Conservation (phyloP, 2,797 vertebrate species). For the Bradypodion pumilum region DNA sequence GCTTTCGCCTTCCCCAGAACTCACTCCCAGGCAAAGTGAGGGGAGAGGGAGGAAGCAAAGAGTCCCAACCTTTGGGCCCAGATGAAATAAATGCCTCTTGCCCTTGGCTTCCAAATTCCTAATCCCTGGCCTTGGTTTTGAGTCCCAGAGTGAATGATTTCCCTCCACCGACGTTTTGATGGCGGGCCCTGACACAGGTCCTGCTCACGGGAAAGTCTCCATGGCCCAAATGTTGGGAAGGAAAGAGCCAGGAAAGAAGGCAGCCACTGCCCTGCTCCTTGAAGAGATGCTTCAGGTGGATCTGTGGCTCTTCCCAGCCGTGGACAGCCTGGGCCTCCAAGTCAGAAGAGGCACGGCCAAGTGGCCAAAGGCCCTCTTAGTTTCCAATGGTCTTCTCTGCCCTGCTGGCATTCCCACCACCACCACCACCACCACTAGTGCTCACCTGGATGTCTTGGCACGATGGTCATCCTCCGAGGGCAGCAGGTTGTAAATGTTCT, state of each 20-base stretch:
- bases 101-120: no score
- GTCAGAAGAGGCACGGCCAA: neutral
- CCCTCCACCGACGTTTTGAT: neutral
- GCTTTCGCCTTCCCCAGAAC: no score
- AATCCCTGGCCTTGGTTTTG: neutral
- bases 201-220: no score
- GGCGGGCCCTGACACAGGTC: neutral
- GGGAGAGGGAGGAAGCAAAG: no score
- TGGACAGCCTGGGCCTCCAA: neutral
- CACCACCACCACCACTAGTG: neutral
- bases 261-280: no score
- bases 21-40: no score
- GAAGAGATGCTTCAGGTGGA: no score
- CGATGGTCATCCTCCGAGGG: neutral
- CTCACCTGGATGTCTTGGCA: neutral
- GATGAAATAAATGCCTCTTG: no score
- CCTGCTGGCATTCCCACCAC: neutral
- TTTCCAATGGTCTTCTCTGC: no score
- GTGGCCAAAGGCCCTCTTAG: neutral
- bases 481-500: conserved; percentile 17
- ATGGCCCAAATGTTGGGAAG: no score
- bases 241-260: no score
- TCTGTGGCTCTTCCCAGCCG: neutral
- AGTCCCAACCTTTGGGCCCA: no score
- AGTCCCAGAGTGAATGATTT: neutral